Conservation (phyloP, 2,888 invertebrate species). For the Myathropa florea region DNA sequence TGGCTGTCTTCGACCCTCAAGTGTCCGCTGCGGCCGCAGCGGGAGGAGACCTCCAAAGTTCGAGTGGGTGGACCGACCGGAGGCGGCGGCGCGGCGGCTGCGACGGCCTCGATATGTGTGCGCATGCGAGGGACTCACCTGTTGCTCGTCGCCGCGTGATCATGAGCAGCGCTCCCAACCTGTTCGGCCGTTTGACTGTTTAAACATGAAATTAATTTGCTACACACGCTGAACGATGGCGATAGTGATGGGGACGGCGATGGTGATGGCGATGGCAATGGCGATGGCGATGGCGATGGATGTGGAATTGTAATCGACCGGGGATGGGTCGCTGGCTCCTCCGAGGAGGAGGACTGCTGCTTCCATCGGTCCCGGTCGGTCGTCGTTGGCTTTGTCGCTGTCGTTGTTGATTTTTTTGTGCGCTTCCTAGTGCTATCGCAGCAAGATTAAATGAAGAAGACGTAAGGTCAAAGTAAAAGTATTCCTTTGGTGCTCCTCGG, state of each 20-base stretch:
- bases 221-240: constrained; percentile 56
- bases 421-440: constrained; percentile 64
- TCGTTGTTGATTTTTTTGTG: background rate
- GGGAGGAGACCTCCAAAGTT: constrained; percentile 41
- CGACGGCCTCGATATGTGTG: constrained; percentile 20
- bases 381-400: constrained; percentile 6
- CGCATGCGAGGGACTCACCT: constrained; percentile 56
- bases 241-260: constrained; percentile 41
- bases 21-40: constrained; percentile 2
- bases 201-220: constrained; percentile 71
- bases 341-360: constrained; percentile 19
- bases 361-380: background rate
- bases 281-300: constrained; percentile 48
- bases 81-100: background rate
- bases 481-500: constrained; percentile 53
- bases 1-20: constrained; percentile 32
- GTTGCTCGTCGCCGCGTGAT: constrained; percentile 46
- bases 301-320: constrained; percentile 60
- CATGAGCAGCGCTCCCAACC: constrained; percentile 53
- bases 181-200: constrained; percentile 55
- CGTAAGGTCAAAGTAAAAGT: constrained; percentile 70
- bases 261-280: constrained; percentile 35
- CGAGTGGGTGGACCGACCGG: constrained; percentile 55
- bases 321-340: constrained; percentile 36
- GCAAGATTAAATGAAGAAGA: constrained; percentile 67